These are phyloP conservation scores for Coreoperca whiteheadi DNA, from an alignment of 2,113 vertebrate species.

Conservation along the genomic window DNA sequence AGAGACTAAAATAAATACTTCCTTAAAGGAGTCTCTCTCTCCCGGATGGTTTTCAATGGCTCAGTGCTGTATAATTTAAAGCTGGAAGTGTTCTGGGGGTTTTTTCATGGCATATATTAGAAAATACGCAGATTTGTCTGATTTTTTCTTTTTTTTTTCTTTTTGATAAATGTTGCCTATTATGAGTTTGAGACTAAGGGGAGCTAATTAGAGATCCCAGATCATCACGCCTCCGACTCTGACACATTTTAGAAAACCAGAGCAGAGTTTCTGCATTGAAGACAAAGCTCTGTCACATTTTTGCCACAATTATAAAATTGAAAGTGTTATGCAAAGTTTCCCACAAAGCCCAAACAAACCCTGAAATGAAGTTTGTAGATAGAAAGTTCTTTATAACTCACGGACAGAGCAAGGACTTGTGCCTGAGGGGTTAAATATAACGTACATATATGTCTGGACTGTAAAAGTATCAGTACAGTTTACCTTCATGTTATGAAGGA, in stretches of 20 bases:
- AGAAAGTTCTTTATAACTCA: background rate
- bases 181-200: conserved; percentile 49
- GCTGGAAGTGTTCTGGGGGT: background rate
- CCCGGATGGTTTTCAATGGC: conserved; percentile 26
- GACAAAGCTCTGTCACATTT: conserved; percentile 17
- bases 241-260: conserved; percentile 32
- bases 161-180: conserved; percentile 51
- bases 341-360: background rate
- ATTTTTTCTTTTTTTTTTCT: background rate
- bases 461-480: background rate
- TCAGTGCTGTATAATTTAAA: conserved; percentile 20
- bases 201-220: conserved; percentile 62
- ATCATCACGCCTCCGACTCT: conserved; percentile 21
- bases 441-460: background rate
- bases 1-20: background rate
- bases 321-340: conserved; percentile 9
- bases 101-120: conserved; percentile 10
- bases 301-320: background rate
- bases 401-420: background rate
- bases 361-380: background rate
- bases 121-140: conserved; percentile 40
- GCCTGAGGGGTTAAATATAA: background rate
- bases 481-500: background rate
- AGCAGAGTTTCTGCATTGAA: conserved; percentile 18
- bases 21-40: background rate